Base-by-base conservation (phyloP, 2,888 invertebrate species). In the Agrochola circellaris region DNA sequence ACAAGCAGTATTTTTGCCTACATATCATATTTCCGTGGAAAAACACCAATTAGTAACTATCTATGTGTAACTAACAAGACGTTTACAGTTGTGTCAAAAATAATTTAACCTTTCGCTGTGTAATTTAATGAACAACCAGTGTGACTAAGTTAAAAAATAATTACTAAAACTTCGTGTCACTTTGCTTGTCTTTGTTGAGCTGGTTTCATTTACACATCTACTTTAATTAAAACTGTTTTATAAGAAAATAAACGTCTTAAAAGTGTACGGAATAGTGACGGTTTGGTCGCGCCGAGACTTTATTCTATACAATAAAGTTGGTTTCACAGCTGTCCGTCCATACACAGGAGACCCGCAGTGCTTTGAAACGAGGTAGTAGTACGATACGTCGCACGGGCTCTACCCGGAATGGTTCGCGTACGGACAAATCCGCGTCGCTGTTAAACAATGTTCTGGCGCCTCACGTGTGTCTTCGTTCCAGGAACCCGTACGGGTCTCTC, bases 161-260 rank as follows among this genome's bases (percentile, higher is more conserved):
- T 79, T 79, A 82, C 75, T 72, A 76, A 79, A 81, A 85, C 85
- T 82, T 70, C n/a, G 60, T 58, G 60, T 80, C 69, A 51, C 69
- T 79, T 82, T 78, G 75, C 66, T 87, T 82, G 75, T 73, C 75
- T 83, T 87, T 75, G 65, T 86, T 68, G 30, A 73, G 78, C 79
- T 75, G 69, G 73, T 87, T 72, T 68, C 64, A 75, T 77, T 78
- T 64, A 65, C 69, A 54, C 45, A 71, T 64, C 54, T 70, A 60
- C 17, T 79, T 79, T 83, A 83, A 80, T 80, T 86, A 74, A 70
- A 78, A 72, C 56, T n/a, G n/a, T 45, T 69, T 42, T 69, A 48
- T 56, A 67, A 60, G 74, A 60, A 79, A 73, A 71, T 34, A 45
- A 71, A 71, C 58, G 26, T 54, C 38, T 34, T 34, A 60, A 54